These are phyloP conservation scores for Oreortyx pictus DNA, from an alignment of 2,797 vertebrate genomes.

Conservation along the genomic window DNA sequence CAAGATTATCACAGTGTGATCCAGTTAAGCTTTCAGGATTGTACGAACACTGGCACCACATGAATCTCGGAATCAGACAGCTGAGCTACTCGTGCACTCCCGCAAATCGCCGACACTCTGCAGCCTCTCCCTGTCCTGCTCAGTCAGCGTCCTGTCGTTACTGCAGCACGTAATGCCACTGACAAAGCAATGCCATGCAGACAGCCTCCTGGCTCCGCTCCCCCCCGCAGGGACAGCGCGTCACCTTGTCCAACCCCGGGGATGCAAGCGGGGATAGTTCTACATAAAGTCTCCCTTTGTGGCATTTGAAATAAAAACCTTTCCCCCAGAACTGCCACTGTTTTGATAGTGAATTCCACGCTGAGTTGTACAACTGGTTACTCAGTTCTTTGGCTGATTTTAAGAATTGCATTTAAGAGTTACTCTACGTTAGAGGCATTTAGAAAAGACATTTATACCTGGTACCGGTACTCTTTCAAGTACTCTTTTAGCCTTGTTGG, in stretches of 20 bases:
- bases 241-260: neutral
- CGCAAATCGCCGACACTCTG: neutral
- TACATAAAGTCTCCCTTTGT: conserved; percentile 33
- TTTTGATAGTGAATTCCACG: conserved; percentile 66
- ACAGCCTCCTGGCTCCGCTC: conserved; percentile 20
- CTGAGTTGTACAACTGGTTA: conserved; percentile 20
- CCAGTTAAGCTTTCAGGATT: conserved; percentile 63
- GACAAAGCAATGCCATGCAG: conserved; percentile 7
- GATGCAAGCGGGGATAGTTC: conserved; percentile 22
- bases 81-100: neutral
- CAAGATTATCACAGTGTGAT: conserved; percentile 70
- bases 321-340: conserved; percentile 56
- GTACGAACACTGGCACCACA: conserved; percentile 69
- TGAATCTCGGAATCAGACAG: conserved; percentile 48
- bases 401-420: conserved; percentile 74
- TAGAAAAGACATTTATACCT: conserved; percentile 84
- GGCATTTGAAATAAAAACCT: conserved; percentile 64
- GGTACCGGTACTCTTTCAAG: conserved; percentile 91
- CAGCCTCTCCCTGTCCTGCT: neutral
- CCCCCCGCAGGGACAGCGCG: neutral
- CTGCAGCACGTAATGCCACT: neutral
- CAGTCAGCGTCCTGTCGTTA: neutral
- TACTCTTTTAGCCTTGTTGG: conserved; percentile 93
- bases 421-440: conserved; percentile 62
- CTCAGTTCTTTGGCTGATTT: conserved; percentile 72